Conservation (phyloP, 1,140 invertebrate species). For the Drosophila insularis region DNA sequence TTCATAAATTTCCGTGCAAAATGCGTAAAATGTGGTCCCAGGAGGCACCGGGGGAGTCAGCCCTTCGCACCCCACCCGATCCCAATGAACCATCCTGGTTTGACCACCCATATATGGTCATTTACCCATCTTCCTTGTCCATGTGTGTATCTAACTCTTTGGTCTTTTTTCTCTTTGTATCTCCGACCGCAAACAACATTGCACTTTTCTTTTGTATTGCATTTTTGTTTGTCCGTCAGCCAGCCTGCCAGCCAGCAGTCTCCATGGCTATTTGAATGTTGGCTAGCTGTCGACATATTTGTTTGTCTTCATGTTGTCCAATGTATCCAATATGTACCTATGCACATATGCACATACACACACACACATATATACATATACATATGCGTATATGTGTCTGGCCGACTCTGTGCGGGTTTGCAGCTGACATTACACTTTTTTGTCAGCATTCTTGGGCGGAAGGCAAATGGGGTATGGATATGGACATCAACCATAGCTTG, state of each 20-base stretch:
- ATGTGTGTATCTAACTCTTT: slow-evolving; percentile 25
- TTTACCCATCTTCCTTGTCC: neutral
- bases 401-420: slow-evolving; percentile 34
- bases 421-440: slow-evolving; percentile 53
- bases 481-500: slow-evolving; percentile 15
- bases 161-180: slow-evolving; percentile 52
- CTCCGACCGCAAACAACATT: slow-evolving; percentile 70
- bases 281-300: slow-evolving; percentile 8
- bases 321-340: slow-evolving; percentile 8
- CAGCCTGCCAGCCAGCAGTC: no score
- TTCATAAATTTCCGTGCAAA: slow-evolving; percentile 71
- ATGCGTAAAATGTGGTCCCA: slow-evolving; percentile 69
- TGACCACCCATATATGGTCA: neutral
- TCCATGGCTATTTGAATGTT: slow-evolving; percentile 14
- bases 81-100: neutral
- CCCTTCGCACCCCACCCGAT: neutral
- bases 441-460: slow-evolving; percentile 19
- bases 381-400: neutral
- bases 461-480: slow-evolving; percentile 29
- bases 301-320: slow-evolving; percentile 16
- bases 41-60: neutral
- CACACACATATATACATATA: neutral
- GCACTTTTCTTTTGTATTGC: slow-evolving; percentile 67
- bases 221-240: slow-evolving; percentile 51
- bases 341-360: neutral